phyloP scores from a whole-genome alignment of 2,797 vertebrate genomes.

The Melanotaenia pygmaea region DNA sequence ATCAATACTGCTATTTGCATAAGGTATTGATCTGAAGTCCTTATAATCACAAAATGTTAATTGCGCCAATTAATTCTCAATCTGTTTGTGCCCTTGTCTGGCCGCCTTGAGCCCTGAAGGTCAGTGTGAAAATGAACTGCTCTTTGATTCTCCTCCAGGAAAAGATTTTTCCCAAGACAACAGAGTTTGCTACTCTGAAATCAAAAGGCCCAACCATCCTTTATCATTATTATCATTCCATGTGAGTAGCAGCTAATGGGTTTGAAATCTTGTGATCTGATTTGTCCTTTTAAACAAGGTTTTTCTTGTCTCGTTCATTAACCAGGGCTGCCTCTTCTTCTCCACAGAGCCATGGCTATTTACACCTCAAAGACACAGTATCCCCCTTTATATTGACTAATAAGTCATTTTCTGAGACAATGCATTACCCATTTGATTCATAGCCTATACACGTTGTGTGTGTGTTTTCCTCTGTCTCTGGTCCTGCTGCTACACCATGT shows the following conservation, averaged over 20 bases:
- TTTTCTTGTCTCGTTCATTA: constrained; percentile 86
- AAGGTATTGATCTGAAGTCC: constrained; percentile 93
- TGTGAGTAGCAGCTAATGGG: constrained; percentile 84
- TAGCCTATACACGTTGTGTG: constrained; percentile 65
- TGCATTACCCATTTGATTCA: constrained; percentile 79
- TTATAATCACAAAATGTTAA: constrained; percentile 99
- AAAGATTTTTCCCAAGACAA: constrained; percentile 84
- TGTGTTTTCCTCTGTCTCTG: constrained; percentile 66
- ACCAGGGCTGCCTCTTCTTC: constrained; percentile 66
- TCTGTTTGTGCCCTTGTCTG: constrained; percentile 91
- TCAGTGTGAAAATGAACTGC: constrained; percentile 90
- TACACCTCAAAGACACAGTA: constrained; percentile 80
- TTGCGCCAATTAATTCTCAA: constrained; percentile 99
- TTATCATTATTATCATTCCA: constrained; percentile 86
- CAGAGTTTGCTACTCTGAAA: constrained; percentile 78
- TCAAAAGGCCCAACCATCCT: constrained; percentile 78
- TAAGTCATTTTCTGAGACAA: constrained; percentile 80
- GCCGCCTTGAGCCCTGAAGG: constrained; percentile 90
- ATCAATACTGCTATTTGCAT: constrained; percentile 94
- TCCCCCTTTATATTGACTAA: constrained; percentile 82
- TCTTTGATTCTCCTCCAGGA: constrained; percentile 83
- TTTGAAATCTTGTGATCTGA: constrained; percentile 87
- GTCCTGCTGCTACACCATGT: constrained; percentile 73
- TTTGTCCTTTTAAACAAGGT: constrained; percentile 87
- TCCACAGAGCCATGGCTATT: constrained; percentile 67